Conservation (phyloP, 92 coral and sea anemone genomes). For the Paragorgia papillata region DNA sequence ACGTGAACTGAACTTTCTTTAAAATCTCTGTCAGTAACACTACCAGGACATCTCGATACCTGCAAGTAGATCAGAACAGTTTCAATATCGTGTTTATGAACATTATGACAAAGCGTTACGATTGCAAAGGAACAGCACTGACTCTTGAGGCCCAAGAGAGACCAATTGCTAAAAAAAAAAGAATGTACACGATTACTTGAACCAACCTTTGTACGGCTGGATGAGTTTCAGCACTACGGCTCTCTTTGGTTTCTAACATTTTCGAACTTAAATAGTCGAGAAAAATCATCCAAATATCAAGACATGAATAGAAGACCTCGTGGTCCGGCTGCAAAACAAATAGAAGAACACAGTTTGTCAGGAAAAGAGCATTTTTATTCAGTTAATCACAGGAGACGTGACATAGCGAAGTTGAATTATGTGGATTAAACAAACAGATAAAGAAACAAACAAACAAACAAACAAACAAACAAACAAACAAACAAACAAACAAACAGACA, state of each 20-base stretch:
- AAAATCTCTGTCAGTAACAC: conserved; percentile 80
- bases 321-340: conserved; percentile 67
- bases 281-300: conserved; percentile 92
- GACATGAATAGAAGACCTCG: conserved; percentile 85
- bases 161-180: too few species aligned
- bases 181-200: too few species aligned
- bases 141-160: too few species aligned
- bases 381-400: neutral
- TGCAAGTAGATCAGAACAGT: conserved; percentile 6
- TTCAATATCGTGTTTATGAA: neutral
- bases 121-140: too few species aligned
- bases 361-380: too few species aligned
- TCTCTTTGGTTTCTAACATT: conserved; percentile 82
- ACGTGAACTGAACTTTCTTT: conserved; percentile 84
- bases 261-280: conserved; percentile 83
- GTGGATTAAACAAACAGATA: too few species aligned
- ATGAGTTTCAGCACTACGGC: conserved; percentile 80
- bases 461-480: too few species aligned
- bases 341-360: neutral
- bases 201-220: conserved; percentile 83
- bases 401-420: neutral
- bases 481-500: too few species aligned
- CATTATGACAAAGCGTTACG: too few species aligned
- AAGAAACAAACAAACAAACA: too few species aligned
- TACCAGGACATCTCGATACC: conserved; percentile 86